Conservation (phyloP, 2,113 vertebrate genomes). For the Nanorana parkeri region DNA sequence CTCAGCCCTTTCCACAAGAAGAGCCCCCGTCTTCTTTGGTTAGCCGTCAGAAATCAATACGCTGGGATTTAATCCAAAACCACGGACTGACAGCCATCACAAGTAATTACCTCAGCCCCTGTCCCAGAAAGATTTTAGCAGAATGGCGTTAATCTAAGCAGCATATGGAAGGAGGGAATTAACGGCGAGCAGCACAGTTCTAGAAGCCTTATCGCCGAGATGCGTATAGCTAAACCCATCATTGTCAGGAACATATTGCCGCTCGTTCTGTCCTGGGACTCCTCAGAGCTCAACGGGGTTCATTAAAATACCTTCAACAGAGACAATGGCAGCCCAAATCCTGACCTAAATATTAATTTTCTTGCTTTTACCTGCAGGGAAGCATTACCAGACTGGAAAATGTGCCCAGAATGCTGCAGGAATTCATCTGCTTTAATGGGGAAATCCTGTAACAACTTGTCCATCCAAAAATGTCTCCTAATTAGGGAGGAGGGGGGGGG, state of each 20-base stretch:
- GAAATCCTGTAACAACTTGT: no score
- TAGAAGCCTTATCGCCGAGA: not conserved
- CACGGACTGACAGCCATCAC: conserved; percentile 67
- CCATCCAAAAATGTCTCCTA: no score
- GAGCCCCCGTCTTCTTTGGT: conserved; percentile 56
- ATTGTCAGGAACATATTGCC: not conserved
- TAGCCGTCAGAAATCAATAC: conserved; percentile 64
- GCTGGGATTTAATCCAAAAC: conserved; percentile 63
- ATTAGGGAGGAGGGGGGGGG: no score
- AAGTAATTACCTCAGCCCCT: conserved; percentile 75
- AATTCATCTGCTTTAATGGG: no score
- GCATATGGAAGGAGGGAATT: conserved; percentile 74
- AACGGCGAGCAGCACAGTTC: conserved; percentile 66
- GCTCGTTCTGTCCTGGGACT: not conserved
- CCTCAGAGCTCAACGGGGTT: not conserved
- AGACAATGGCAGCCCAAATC: not conserved
- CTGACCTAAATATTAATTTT: no score
- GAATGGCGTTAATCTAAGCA: conserved; percentile 73
- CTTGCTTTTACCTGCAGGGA: no score
- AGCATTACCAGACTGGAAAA: no score
- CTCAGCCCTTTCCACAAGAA: conserved; percentile 25
- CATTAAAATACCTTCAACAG: conserved; percentile 1
- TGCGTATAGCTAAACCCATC: not conserved
- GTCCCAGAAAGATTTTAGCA: conserved; percentile 67
- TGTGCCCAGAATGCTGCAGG: no score